A percentile compares a stretch with the other conserved stretches of the same genome.
phyloP scores from a whole-genome alignment of 2,888 invertebrate species.

The Pterobdella sp. region DNA sequence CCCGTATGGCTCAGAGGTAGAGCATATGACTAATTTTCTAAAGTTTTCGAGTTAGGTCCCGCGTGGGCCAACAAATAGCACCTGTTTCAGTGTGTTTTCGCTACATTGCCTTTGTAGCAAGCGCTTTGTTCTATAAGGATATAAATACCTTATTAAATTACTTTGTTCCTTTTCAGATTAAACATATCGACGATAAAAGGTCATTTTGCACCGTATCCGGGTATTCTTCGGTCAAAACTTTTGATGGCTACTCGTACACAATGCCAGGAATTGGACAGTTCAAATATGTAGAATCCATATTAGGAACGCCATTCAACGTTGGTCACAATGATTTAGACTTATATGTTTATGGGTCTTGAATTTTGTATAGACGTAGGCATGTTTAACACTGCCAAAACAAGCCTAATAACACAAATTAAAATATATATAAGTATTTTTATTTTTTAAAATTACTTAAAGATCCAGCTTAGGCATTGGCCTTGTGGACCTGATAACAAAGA shows the following conservation, averaged over 20 bases:
- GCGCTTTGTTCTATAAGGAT: too few species aligned
- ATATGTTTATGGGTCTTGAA: too few species aligned
- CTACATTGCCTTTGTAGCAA: too few species aligned
- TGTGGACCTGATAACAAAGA: constrained; percentile 18
- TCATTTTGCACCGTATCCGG: constrained; percentile 20
- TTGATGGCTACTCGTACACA: constrained; percentile 25
- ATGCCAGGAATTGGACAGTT: constrained; percentile 12
- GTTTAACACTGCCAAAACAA: too few species aligned
- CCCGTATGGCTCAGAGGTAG: too few species aligned
- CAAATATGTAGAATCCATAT: neutral
- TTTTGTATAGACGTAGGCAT: too few species aligned
- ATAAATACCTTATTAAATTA: neutral
- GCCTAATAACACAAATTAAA: too few species aligned
- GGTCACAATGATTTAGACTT: neutral
- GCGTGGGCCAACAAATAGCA: too few species aligned
- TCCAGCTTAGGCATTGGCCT: constrained; percentile 26
- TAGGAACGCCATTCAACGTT: constrained; percentile 21
- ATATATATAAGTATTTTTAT: neutral
- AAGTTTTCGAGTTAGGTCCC: too few species aligned
- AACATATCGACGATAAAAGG: constrained; percentile 9
- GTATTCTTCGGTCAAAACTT: constrained; percentile 15
- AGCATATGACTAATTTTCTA: too few species aligned
- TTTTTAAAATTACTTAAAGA: neutral
- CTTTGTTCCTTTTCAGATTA: neutral
- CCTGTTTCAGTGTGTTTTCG: too few species aligned